phyloP scores from a whole-genome alignment of 1,140 invertebrate genomes.

The Globodera ellingtonae region DNA sequence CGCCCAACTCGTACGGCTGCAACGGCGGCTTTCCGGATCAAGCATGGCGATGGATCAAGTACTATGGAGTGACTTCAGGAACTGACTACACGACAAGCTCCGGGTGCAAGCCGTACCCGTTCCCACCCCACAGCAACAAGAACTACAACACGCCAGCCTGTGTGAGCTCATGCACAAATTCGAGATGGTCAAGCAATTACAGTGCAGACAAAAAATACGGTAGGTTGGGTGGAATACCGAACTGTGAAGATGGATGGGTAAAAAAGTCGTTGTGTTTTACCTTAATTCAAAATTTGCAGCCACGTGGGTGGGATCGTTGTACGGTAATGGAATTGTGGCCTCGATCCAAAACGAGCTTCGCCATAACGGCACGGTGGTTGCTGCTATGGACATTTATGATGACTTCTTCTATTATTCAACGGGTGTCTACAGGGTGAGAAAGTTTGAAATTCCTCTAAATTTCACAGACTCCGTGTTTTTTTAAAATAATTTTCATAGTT shows the following conservation, averaged over 20 bases:
- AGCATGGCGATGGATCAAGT: conserved; percentile 13
- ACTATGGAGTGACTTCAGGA: conserved; percentile 12
- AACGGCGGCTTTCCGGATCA: conserved; percentile 17
- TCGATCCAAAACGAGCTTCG: conserved; percentile 73
- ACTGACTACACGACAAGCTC: background rate
- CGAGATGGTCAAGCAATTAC: conserved; percentile 21
- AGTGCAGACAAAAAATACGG: conserved; percentile 16
- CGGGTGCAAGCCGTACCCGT: conserved; percentile 28
- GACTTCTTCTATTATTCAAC: conserved; percentile 77
- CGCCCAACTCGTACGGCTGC: conserved; percentile 12
- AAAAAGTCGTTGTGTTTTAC: no score
- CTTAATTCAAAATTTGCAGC: conserved; percentile 1
- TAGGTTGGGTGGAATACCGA: background rate
- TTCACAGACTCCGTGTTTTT: no score
- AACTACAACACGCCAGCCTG: conserved; percentile 18
- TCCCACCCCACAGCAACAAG: conserved; percentile 15
- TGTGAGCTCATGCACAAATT: conserved; percentile 18
- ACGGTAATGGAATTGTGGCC: background rate
- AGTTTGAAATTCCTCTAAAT: background rate
- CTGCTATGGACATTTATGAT: conserved; percentile 81
- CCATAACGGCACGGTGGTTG: conserved; percentile 85
- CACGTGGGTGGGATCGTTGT: background rate
- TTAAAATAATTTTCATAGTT: no score
- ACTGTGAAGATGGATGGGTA: background rate
- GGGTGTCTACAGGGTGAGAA: conserved; percentile 74